Percentiles rank a stretch among this genome's conserved stretches.
These are phyloP conservation scores for Apistogramma diplotaenia DNA, from an alignment of 2,113 vertebrate species.

Conservation along the genomic window DNA sequence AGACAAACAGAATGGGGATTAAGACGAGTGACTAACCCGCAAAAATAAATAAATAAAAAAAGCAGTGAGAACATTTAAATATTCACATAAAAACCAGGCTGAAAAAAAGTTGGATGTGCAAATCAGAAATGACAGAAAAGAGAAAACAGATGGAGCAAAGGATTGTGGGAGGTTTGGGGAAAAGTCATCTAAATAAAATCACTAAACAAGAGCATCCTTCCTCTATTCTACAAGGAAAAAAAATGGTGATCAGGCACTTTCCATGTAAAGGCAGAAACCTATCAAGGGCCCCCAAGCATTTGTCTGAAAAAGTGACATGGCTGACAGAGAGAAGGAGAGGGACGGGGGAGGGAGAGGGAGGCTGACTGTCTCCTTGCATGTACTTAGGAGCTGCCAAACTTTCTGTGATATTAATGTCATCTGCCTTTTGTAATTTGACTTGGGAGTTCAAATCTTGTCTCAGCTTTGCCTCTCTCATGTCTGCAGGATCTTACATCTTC, in stretches of 20 bases:
- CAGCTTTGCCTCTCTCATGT: slow-evolving; percentile 44
- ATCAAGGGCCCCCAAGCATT: background rate
- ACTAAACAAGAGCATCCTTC: background rate
- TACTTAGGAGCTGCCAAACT: slow-evolving; percentile 66
- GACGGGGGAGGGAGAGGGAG: background rate
- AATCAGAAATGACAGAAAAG: background rate
- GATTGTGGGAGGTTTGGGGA: slow-evolving; percentile 5
- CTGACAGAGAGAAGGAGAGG: slow-evolving; percentile 19
- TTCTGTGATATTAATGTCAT: slow-evolving; percentile 75
- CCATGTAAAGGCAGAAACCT: background rate
- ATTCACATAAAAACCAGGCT: background rate
- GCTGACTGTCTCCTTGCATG: slow-evolving; percentile 47
- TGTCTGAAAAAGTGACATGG: slow-evolving; percentile 3
- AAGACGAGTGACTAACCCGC: background rate
- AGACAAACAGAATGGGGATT: background rate
- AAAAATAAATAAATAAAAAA: too few relatives aligned
- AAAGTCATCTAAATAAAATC: slow-evolving; percentile 19
- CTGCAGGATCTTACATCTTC: slow-evolving; percentile 34
- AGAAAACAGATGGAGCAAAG: slow-evolving; percentile 27
- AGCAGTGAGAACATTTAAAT: background rate
- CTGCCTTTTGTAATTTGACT: slow-evolving; percentile 71
- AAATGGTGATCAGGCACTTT: slow-evolving; percentile 6
- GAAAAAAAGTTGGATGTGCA: background rate
- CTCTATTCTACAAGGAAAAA: background rate
- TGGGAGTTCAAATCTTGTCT: slow-evolving; percentile 65